Percentiles rank a stretch among this genome's conserved stretches.
Evolutionary conservation across 2,888 invertebrate species (phyloP).

Genomic region (Lasioglossum pauxillum): DNA sequence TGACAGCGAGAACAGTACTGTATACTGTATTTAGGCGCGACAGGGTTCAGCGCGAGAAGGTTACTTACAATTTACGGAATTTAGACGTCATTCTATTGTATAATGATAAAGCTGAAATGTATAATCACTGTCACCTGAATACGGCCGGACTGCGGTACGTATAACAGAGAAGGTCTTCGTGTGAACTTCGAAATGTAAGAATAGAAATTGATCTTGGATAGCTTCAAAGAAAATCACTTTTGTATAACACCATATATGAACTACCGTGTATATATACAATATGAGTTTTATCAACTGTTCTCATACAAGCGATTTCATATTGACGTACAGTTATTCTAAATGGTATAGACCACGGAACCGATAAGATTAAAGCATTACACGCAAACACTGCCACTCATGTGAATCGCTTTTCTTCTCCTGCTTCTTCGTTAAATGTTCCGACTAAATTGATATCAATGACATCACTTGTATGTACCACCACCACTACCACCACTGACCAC

Average conservation of each 20-base stretch:
- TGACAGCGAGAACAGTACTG: neutral
- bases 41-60: neutral
- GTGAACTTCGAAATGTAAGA: neutral
- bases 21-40: too few relatives aligned
- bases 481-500: conserved; percentile 31
- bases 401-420: conserved; percentile 24
- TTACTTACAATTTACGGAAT: neutral
- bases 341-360: neutral
- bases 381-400: conserved; percentile 16
- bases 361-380: conserved; percentile 40
- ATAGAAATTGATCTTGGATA: conserved; percentile 1
- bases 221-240: neutral
- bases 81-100: neutral
- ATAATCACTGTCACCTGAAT: neutral
- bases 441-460: conserved; percentile 63
- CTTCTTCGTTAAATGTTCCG: conserved; percentile 38
- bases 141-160: neutral
- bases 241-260: conserved; percentile 5
- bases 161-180: neutral
- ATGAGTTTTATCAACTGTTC: conserved; percentile 29
- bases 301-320: neutral
- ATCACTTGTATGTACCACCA: conserved; percentile 49
- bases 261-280: conserved; percentile 18
- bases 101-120: neutral
- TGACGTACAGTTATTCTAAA: neutral